These are phyloP conservation scores for Cyanoliseus patagonus DNA, from an alignment of 2,113 vertebrate genomes.

Conservation along the genomic window DNA sequence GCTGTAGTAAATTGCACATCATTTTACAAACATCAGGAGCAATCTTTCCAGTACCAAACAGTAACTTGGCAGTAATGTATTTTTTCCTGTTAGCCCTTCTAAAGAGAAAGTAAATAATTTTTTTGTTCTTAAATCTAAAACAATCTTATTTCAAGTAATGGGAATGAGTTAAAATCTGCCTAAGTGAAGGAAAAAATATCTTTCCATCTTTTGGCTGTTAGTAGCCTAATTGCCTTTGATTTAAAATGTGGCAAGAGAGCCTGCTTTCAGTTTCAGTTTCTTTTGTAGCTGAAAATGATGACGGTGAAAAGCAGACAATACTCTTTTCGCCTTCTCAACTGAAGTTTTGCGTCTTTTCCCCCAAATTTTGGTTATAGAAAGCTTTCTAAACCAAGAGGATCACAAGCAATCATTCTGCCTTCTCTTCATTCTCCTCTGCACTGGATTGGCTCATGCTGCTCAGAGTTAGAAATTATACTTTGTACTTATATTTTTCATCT, in stretches of 20 bases:
- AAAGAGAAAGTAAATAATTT: background rate
- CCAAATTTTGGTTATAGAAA: background rate
- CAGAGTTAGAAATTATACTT: background rate
- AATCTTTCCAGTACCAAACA: background rate
- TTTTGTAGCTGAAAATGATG: background rate
- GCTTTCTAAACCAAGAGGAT: background rate
- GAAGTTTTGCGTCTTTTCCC: background rate
- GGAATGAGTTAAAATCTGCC: background rate
- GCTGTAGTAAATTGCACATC: background rate
- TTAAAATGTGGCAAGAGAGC: background rate
- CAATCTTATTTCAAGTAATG: background rate
- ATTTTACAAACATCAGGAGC: background rate
- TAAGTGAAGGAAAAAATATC: background rate
- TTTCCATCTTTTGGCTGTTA: background rate
- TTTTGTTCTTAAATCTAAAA: background rate
- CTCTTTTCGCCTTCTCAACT: background rate
- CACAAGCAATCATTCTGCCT: background rate
- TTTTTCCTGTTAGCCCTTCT: background rate
- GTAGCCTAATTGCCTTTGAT: background rate
- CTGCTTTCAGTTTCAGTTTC: background rate
- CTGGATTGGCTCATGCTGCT: background rate
- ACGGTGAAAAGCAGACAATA: background rate
- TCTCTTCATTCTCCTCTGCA: background rate
- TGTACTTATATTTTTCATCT: background rate
- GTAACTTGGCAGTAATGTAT: background rate